Conservation (phyloP, 2,113 vertebrate species). For the Grus americana region DNA sequence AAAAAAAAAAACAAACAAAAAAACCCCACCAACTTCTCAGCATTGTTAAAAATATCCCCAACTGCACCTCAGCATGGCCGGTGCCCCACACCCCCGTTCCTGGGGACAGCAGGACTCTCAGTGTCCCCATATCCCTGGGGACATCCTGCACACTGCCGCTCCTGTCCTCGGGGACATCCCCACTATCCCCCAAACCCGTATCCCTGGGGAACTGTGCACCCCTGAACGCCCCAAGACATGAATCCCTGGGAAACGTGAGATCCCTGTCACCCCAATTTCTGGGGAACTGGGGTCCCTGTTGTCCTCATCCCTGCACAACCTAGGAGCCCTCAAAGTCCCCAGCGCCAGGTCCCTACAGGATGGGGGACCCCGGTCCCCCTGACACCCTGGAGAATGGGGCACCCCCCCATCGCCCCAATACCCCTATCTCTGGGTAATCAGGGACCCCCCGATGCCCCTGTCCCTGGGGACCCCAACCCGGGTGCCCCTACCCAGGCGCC, state of each 20-base stretch:
- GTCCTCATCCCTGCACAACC: neutral
- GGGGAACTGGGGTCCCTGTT: neutral
- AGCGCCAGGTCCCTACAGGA: too few species aligned
- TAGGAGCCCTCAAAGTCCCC: too few species aligned
- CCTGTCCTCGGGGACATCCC: neutral
- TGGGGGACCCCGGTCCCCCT: too few species aligned
- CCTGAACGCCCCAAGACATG: too few species aligned
- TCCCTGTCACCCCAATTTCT: neutral
- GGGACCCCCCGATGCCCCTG: too few species aligned
- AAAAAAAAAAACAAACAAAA: too few species aligned
- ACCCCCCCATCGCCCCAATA: too few species aligned
- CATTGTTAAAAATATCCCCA: neutral
- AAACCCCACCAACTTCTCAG: neutral
- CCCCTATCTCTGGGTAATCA: neutral
- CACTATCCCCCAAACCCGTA: too few species aligned
- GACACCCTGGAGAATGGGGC: neutral
- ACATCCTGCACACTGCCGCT: neutral
- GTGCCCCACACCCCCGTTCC: neutral
- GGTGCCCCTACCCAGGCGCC: too few species aligned
- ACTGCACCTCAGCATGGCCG: neutral
- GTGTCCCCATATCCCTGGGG: neutral
- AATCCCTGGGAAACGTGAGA: neutral
- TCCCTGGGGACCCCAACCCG: neutral
- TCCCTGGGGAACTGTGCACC: neutral
- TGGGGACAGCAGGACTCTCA: neutral